Conservation (phyloP, 2,113 vertebrate genomes). For the Syrmaticus mikado region DNA sequence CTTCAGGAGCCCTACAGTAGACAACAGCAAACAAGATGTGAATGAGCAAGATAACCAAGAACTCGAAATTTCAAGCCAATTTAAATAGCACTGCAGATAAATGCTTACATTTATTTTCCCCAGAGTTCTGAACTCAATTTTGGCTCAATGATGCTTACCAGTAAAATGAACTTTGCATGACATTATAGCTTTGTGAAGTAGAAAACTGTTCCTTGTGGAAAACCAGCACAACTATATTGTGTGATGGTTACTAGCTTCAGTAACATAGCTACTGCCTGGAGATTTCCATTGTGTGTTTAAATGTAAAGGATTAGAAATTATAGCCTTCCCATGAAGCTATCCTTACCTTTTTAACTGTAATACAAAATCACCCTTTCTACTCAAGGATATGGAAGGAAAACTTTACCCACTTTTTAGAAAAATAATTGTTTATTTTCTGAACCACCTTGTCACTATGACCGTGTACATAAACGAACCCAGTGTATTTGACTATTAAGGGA, state of each 20-base stretch:
- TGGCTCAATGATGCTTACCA: conserved; percentile 58
- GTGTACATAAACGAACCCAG: neutral
- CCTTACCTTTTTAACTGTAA: neutral
- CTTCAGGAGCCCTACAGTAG: neutral
- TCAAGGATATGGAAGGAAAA: neutral
- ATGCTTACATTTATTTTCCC: neutral
- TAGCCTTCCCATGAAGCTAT: neutral
- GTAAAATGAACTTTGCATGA: conserved; percentile 53
- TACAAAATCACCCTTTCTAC: neutral
- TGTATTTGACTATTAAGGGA: neutral
- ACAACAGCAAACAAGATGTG: neutral
- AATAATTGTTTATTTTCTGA: neutral
- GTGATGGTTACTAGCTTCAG: neutral
- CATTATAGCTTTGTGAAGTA: conserved; percentile 13
- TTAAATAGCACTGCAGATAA: conserved; percentile 20
- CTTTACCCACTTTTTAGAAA: neutral
- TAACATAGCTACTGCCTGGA: neutral
- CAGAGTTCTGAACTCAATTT: conserved; percentile 40
- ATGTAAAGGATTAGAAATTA: neutral
- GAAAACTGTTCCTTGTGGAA: conserved; percentile 1
- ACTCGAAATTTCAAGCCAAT: conserved; percentile 37
- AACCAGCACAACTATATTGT: neutral
- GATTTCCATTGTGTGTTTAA: neutral
- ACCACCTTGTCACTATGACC: neutral
- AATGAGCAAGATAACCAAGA: conserved; percentile 7